Percentiles rank a stretch among this genome's conserved stretches.
Conservation (phyloP, 2,888 invertebrate genomes). For the Heterodera filipjevi region DNA sequence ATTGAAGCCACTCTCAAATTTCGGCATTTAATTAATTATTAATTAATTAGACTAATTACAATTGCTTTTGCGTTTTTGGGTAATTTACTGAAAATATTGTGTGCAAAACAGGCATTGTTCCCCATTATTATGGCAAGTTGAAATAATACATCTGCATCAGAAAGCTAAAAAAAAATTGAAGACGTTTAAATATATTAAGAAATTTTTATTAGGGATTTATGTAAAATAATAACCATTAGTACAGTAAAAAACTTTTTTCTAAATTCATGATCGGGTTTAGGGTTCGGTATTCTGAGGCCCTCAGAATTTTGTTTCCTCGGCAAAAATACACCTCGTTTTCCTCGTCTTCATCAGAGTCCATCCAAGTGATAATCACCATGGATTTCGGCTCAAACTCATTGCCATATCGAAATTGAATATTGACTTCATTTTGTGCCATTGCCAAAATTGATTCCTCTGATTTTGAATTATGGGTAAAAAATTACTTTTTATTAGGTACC, state of each 20-base stretch:
- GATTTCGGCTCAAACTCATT: conserved; percentile 56
- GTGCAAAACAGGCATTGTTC: conserved; percentile 62
- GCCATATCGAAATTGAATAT: conserved; percentile 65
- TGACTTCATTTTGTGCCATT: conserved; percentile 63
- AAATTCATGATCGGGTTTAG: no score
- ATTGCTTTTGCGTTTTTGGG: conserved; percentile 51
- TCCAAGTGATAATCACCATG: conserved; percentile 63
- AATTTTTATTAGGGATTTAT: no score
- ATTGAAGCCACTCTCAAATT: conserved; percentile 20
- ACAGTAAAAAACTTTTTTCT: no score
- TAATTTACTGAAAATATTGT: conserved; percentile 63
- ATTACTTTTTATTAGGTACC: conserved; percentile 41
- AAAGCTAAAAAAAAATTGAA: conserved; percentile 46
- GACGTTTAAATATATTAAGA: no score
- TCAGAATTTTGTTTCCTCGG: no score
- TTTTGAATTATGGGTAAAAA: not conserved
- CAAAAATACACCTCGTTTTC: not conserved
- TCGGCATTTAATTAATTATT: not conserved
- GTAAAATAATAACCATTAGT: no score
- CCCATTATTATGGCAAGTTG: conserved; percentile 64
- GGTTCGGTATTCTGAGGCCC: no score
- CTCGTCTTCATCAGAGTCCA: conserved; percentile 42
- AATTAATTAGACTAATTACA: conserved; percentile 44
- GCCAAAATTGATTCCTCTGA: conserved; percentile 58
- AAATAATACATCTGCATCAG: conserved; percentile 41